These are phyloP conservation scores for Antidorcas marsupialis DNA, from an alignment of 2,113 vertebrate genomes.

Conservation along the genomic window DNA sequence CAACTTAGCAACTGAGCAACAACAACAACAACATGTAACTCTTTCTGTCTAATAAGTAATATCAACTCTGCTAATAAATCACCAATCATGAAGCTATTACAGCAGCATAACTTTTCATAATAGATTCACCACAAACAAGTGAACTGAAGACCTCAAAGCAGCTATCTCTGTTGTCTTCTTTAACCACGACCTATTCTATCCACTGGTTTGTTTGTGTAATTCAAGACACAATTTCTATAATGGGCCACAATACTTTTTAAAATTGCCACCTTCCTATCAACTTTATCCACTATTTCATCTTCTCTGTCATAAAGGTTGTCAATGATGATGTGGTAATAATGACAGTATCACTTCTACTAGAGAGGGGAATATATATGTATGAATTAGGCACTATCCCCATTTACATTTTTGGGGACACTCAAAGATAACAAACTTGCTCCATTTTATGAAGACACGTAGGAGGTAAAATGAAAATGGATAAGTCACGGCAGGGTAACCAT, in stretches of 20 bases:
- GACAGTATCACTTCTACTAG: background rate
- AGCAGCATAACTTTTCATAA: background rate
- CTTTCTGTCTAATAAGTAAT: background rate
- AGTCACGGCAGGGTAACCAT: background rate
- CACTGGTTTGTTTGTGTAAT: background rate
- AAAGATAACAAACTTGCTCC: background rate
- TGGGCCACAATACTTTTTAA: background rate
- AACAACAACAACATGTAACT: background rate
- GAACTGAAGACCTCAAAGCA: background rate
- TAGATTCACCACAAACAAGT: background rate
- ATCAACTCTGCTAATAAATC: background rate
- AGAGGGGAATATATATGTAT: background rate
- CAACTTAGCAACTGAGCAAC: background rate
- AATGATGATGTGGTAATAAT: background rate
- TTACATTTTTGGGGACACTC: background rate
- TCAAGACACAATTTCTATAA: background rate
- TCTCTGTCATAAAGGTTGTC: background rate
- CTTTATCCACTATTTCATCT: background rate
- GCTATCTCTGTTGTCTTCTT: background rate
- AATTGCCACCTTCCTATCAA: background rate
- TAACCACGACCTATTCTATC: background rate
- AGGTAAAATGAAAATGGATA: background rate
- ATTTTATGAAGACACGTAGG: background rate
- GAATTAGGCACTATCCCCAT: background rate
- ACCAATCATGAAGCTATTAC: background rate